Conservation (phyloP, 1,140 invertebrate species). For the Prorops nasuta region DNA sequence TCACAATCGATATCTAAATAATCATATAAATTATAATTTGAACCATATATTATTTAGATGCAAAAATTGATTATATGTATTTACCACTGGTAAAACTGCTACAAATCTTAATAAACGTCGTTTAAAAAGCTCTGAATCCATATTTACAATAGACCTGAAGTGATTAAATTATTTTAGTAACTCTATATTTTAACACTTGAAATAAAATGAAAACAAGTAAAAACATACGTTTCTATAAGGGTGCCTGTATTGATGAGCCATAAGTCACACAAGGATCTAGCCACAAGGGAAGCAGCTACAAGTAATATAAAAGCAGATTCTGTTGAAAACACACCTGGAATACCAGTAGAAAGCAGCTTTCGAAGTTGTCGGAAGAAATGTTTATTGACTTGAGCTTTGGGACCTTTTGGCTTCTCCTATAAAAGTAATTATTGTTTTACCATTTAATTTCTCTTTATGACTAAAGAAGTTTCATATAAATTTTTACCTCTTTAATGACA, state of each 20-base stretch:
- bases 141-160: conserved; percentile 88
- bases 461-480: neutral
- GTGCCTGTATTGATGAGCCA: conserved; percentile 96
- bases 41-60: conserved; percentile 2
- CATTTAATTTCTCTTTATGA: conserved; percentile 3
- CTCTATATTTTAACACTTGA: conserved; percentile 6
- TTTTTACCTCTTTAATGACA: conserved; percentile 66
- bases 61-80: conserved; percentile 34
- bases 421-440: conserved; percentile 3
- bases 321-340: conserved; percentile 73
- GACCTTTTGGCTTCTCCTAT: conserved; percentile 63
- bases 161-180: conserved; percentile 29
- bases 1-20: conserved; percentile 82
- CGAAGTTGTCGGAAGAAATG: conserved; percentile 79
- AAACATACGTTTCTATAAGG: conserved; percentile 80
- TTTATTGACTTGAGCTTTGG: conserved; percentile 83
- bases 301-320: conserved; percentile 79
- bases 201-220: conserved; percentile 8
- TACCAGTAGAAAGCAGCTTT: conserved; percentile 76
- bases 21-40: conserved; percentile 28
- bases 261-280: conserved; percentile 90
- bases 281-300: conserved; percentile 79
- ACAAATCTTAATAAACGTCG: conserved; percentile 75
- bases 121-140: conserved; percentile 76
- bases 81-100: conserved; percentile 79